Evolutionary conservation across 2,888 invertebrate species (phyloP), one percentile per base, ranked within the genome.

Genomic region (Philhelius pedissequus): DNA sequence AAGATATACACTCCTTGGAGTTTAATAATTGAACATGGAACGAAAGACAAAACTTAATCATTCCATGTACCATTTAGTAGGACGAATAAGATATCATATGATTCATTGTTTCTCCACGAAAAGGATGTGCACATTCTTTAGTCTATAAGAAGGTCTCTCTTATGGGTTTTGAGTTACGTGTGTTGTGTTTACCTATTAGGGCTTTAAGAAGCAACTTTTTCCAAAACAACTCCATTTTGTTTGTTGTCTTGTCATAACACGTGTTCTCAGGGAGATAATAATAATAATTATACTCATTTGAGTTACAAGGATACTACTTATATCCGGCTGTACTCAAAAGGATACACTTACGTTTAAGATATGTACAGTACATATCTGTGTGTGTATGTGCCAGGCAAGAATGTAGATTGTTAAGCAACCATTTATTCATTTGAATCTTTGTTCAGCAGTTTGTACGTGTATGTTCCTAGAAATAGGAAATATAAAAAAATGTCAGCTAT

Each of bases 161-260:
- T 30, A 22, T 58, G 15, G 43, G 13, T 62, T 75, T 62, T 56
- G 35, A 69, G 62, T 62, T 69, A 75, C 80, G 64, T 64, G 64
- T 64, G 69, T 80, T 64, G 64, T 64, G 69, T 80, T 75, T 69
- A 80, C 69, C 69, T 66, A 58, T 73, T 62, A 75, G 62, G 54
- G 75, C 75, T 66, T 38, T 27, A 32, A 40, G 62, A 54, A 43
- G 35, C 68, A 79, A 73, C 8, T 48, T 48, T 66, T 77, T 56
- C 30, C 6, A 30, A 27, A 73, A 35, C n/a, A 68, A 45, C 79
- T 62, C 60, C 74, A 45, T 56, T 56, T 35, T 35, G 20, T 35
- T 45, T 80, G 20, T 54, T 27, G 22, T 79, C 27, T 50, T 35
- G 50, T n/a, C n/a, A n/a, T 45, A 38, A 69, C 74, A 80, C 80